Evolutionary conservation across 2,888 invertebrate species (phyloP).

Genomic region (Phaonia tiefii): DNA sequence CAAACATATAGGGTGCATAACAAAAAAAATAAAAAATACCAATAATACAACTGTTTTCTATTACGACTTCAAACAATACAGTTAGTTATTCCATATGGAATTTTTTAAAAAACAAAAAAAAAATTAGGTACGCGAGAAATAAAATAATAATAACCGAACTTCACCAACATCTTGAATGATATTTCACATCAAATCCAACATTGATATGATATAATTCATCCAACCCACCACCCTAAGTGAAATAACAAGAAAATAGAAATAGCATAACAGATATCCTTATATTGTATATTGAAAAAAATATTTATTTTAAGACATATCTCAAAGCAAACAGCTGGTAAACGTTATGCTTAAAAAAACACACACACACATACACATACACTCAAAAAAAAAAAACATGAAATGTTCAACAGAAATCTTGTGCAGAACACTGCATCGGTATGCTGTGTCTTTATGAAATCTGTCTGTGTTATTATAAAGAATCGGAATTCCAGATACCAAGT

Average conservation of each 20-base stretch:
- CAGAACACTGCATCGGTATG: neutral
- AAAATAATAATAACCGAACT: neutral
- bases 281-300: slow-evolving; percentile 38
- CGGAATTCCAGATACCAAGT: slow-evolving; percentile 12
- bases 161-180: too few species aligned
- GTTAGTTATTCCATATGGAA: neutral
- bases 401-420: slow-evolving; percentile 2
- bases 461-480: neutral
- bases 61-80: too few species aligned
- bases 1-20: too few species aligned
- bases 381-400: too few species aligned
- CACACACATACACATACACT: neutral
- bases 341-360: slow-evolving; percentile 11
- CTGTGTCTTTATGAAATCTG: slow-evolving; percentile 5
- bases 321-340: slow-evolving; percentile 25
- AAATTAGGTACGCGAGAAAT: too few species aligned
- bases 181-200: too few species aligned
- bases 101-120: neutral
- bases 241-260: slow-evolving; percentile 10
- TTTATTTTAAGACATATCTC: slow-evolving; percentile 27
- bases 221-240: too few species aligned
- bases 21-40: too few species aligned
- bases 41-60: too few species aligned
- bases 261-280: slow-evolving; percentile 29
- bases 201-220: too few species aligned